phyloP scores from a whole-genome alignment of 2,797 vertebrate species.

The Rousettus madagascariensis region DNA sequence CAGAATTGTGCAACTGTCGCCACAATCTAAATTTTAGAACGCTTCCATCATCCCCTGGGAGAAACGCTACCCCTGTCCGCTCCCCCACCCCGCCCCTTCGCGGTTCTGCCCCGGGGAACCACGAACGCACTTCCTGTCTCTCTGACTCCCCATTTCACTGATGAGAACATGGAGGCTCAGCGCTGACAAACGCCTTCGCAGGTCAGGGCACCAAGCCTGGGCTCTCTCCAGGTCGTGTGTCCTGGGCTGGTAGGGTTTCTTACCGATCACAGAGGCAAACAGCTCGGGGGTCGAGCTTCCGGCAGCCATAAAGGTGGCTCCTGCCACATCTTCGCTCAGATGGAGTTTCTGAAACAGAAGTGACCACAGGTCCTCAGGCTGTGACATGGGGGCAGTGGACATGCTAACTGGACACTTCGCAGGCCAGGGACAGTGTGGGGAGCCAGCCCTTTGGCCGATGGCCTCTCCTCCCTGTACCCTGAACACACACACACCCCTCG shows the following conservation, averaged over 20 bases:
- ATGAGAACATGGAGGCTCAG: not conserved
- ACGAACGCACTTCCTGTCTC: not conserved
- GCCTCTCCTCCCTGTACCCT: not conserved
- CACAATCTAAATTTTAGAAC: not conserved
- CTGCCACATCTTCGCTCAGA: constrained; percentile 97
- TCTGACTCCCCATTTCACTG: not conserved
- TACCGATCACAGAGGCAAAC: constrained; percentile 98
- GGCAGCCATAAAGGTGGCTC: constrained; percentile 99
- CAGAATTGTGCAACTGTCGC: not conserved
- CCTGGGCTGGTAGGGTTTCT: not conserved
- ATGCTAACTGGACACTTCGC: fast-evolving
- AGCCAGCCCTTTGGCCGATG: not conserved
- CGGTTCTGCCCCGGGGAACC: not conserved
- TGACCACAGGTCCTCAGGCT: not conserved
- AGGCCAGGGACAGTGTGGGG: fast-evolving
- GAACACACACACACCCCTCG: fast-evolving
- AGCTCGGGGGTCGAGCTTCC: constrained; percentile 98
- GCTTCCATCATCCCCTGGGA: not conserved
- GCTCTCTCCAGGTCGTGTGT: fast-evolving
- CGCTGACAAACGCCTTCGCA: not conserved
- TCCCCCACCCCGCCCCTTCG: not conserved
- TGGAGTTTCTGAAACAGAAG: constrained; percentile 92
- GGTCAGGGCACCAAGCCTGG: not conserved
- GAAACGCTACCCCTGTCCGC: not conserved
- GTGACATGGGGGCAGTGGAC: fast-evolving